A percentile compares a stretch with the other conserved stretches of the same genome.
These are phyloP conservation scores for Tenthredo notha DNA, from an alignment of 2,888 invertebrate species.

Conservation along the genomic window DNA sequence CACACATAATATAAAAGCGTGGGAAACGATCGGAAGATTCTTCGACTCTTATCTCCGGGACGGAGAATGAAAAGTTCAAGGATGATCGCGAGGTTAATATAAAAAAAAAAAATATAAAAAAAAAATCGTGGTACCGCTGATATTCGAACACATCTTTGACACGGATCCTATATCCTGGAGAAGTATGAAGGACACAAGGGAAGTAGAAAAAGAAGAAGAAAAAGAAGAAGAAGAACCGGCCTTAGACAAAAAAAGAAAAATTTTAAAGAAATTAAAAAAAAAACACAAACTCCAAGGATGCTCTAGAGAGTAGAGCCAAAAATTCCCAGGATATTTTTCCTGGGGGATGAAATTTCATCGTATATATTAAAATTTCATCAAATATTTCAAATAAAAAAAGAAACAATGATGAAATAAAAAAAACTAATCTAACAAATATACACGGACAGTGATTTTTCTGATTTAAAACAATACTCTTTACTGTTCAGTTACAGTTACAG, in stretches of 20 bases:
- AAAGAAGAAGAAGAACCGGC: background rate
- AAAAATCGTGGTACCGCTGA: background rate
- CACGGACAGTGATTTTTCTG: background rate
- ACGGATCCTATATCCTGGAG: background rate
- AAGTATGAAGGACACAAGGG: background rate
- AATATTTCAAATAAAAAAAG: background rate
- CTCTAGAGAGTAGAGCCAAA: background rate
- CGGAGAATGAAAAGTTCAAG: constrained; percentile 26
- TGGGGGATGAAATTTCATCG: background rate
- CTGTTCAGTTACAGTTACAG: background rate
- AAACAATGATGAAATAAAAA: background rate
- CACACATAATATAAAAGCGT: background rate
- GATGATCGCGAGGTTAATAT: constrained; percentile 9
- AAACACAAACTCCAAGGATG: background rate
- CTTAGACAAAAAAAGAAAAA: background rate
- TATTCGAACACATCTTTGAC: background rate
- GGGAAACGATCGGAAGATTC: constrained; percentile 23
- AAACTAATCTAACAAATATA: background rate
- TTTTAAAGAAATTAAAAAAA: background rate
- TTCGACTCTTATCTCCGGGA: constrained; percentile 30
- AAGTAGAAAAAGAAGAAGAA: no score
- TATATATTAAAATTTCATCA: background rate
- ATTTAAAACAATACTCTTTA: background rate
- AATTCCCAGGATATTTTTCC: background rate
- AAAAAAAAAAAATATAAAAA: constrained; percentile 4